Evolutionary conservation across 1,140 invertebrate genomes (phyloP).

Genomic region (Triops longicaudatus): DNA sequence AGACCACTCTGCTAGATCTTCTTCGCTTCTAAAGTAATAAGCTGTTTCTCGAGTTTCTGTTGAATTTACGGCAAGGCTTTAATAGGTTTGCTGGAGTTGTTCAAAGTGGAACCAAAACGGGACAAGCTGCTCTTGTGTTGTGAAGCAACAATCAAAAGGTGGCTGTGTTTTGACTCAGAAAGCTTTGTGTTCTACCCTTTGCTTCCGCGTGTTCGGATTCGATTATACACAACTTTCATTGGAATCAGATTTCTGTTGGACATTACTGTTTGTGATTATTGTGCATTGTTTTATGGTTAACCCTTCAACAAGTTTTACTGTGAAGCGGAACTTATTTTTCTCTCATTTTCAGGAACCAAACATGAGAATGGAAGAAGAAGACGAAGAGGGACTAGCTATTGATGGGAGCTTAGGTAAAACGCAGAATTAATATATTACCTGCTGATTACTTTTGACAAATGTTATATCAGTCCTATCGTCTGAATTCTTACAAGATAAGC

Average conservation of each 20-base stretch:
- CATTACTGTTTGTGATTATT: too few species aligned
- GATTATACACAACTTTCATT: neutral
- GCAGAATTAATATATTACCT: neutral
- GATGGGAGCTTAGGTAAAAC: neutral
- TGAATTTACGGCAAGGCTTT: neutral
- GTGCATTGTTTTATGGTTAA: too few species aligned
- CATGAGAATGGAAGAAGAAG: slow-evolving; percentile 12
- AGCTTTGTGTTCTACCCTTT: neutral
- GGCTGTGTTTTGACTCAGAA: neutral
- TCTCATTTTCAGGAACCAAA: neutral
- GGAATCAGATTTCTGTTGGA: too few species aligned
- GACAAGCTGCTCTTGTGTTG: neutral
- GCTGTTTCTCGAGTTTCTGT: neutral
- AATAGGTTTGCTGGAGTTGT: neutral
- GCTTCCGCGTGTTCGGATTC: neutral
- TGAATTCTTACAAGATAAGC: neutral
- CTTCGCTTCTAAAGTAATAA: neutral
- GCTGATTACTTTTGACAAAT: neutral
- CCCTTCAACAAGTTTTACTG: neutral
- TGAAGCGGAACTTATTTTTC: neutral
- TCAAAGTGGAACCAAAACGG: neutral
- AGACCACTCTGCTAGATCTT: neutral
- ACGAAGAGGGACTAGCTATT: neutral
- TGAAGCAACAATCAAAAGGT: slow-evolving; percentile 12
- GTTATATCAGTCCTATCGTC: neutral